These are phyloP conservation scores for Dreissena polymorpha DNA, from an alignment of 1,140 invertebrate genomes.

Conservation along the genomic window DNA sequence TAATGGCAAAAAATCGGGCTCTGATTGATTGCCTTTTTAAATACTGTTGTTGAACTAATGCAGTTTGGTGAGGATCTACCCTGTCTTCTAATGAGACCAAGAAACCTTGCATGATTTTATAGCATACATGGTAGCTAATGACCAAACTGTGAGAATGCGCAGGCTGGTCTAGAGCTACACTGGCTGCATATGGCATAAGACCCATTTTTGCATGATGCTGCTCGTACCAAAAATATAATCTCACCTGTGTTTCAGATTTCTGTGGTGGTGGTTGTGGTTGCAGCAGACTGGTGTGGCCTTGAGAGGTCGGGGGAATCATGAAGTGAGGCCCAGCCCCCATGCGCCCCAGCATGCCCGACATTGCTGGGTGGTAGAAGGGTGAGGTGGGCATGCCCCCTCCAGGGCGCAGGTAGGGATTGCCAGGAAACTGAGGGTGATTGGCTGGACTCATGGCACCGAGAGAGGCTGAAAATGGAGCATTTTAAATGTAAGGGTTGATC, in stretches of 20 bases:
- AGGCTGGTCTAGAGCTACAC: too few relatives aligned
- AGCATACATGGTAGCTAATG: too few relatives aligned
- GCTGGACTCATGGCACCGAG: slow-evolving; percentile 84
- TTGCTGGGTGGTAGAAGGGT: slow-evolving; percentile 79
- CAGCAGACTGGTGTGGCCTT: slow-evolving; percentile 51
- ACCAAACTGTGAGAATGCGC: too few relatives aligned
- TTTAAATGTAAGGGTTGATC: neutral
- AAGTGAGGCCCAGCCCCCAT: slow-evolving; percentile 41
- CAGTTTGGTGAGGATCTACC: too few relatives aligned
- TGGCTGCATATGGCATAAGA: too few relatives aligned
- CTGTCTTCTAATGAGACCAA: too few relatives aligned
- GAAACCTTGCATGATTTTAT: too few relatives aligned
- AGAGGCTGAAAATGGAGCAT: slow-evolving; percentile 80
- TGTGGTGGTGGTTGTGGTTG: slow-evolving; percentile 55
- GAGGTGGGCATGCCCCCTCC: slow-evolving; percentile 76
- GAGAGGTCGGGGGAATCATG: slow-evolving; percentile 63
- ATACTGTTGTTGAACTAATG: too few relatives aligned
- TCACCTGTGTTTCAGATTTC: slow-evolving; percentile 72
- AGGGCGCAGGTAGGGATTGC: slow-evolving; percentile 84
- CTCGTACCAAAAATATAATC: neutral
- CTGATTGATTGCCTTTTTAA: too few relatives aligned
- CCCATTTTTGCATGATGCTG: too few relatives aligned
- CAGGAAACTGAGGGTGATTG: slow-evolving; percentile 86
- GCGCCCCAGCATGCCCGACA: slow-evolving; percentile 70
- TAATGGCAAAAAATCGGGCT: too few relatives aligned